phyloP scores from a whole-genome alignment of 53 echinoderm and acorn worm genomes.

The Crossaster papposus region DNA sequence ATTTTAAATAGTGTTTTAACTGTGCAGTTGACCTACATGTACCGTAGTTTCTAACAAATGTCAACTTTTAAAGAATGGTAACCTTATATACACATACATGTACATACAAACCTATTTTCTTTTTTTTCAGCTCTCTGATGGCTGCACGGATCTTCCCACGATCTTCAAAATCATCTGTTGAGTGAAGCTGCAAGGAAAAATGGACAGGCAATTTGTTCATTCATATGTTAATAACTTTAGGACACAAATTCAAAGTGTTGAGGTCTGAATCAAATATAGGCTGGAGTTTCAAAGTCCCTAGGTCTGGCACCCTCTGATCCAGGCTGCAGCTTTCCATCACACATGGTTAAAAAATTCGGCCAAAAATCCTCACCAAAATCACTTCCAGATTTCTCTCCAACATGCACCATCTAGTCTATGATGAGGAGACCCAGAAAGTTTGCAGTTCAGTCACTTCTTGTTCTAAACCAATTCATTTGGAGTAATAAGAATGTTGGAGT shows the following conservation, averaged over 20 bases:
- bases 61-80: background rate
- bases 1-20: too few species aligned
- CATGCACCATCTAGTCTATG: background rate
- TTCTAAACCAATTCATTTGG: background rate
- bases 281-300: too few species aligned
- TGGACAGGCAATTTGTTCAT: background rate
- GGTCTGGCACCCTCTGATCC: background rate
- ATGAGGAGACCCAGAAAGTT: background rate
- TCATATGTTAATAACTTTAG: background rate
- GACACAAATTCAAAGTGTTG: too few species aligned
- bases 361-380: background rate
- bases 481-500: background rate
- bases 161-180: constrained; percentile 57
- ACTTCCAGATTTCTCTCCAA: background rate
- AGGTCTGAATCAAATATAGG: too few species aligned
- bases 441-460: background rate
- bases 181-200: constrained; percentile 38
- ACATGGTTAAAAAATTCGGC: background rate
- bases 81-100: background rate
- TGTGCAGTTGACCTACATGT: too few species aligned
- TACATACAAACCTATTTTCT: constrained; percentile 45
- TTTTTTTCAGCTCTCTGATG: constrained; percentile 49
- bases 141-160: constrained; percentile 56
- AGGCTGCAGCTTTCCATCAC: background rate
- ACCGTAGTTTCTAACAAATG: too few species aligned